These are phyloP conservation scores for Adineta ricciae DNA, from an alignment of 2,888 invertebrate species.

Conservation along the genomic window DNA sequence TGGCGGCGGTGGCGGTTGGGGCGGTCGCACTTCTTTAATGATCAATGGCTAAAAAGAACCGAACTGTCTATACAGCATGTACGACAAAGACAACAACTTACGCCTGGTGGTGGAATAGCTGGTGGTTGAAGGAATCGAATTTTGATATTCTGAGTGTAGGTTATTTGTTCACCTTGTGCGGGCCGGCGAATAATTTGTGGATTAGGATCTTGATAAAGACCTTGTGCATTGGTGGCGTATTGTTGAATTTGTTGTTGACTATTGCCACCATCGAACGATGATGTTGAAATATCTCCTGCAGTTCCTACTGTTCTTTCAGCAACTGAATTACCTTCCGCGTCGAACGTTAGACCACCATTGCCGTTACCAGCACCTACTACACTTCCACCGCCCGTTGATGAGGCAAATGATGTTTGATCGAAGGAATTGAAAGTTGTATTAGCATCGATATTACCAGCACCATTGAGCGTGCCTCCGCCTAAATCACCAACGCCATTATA, in stretches of 20 bases:
- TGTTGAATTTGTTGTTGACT: not conserved
- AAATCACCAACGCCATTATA: not conserved
- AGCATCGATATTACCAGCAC: not conserved
- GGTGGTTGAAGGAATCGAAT: not conserved
- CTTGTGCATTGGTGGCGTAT: not conserved
- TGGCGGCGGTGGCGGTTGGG: not conserved
- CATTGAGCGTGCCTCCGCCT: not conserved
- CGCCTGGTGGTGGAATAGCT: not conserved
- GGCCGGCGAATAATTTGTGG: not conserved
- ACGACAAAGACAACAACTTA: too few species aligned
- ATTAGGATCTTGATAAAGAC: conserved; percentile 4
- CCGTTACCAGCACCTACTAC: not conserved
- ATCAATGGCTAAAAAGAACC: not conserved
- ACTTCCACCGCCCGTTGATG: not conserved
- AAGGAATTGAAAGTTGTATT: not conserved
- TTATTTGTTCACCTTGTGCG: not conserved
- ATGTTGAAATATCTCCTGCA: not conserved
- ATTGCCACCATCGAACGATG: not conserved
- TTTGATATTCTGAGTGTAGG: not conserved
- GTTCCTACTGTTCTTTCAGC: not conserved
- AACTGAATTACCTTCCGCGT: too few species aligned
- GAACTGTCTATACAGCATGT: too few species aligned
- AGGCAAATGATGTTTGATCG: not conserved
- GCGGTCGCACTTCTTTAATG: not conserved
- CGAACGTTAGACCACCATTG: not conserved